These are phyloP conservation scores for Aphodius sticticus DNA, from an alignment of 2,888 invertebrate species.

Conservation along the genomic window DNA sequence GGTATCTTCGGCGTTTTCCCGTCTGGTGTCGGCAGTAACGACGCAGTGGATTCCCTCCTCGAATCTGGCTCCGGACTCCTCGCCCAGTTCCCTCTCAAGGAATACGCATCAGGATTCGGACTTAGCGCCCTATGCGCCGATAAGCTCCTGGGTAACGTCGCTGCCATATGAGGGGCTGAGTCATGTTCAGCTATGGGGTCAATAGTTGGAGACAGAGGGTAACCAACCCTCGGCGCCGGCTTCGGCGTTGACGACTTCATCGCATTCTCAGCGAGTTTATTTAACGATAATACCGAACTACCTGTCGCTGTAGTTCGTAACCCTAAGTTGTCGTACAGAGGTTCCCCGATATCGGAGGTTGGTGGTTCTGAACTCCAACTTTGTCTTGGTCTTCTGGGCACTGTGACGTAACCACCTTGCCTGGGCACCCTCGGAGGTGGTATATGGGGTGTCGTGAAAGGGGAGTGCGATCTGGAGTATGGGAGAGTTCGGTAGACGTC, in stretches of 20 bases:
- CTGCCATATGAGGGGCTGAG: conserved; percentile 62
- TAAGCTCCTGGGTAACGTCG: conserved; percentile 57
- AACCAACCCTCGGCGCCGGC: conserved; percentile 63
- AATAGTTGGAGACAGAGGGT: conserved; percentile 62
- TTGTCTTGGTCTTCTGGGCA: conserved; percentile 82
- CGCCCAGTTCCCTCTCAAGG: conserved; percentile 52
- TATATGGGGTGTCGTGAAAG: conserved; percentile 70
- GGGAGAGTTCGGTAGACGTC: conserved; percentile 82
- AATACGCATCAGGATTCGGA: conserved; percentile 58
- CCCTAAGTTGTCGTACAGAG: conserved; percentile 87
- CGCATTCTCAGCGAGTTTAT: conserved; percentile 67
- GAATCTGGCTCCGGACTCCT: conserved; percentile 60
- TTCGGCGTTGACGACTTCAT: conserved; percentile 62
- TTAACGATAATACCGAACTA: conserved; percentile 80
- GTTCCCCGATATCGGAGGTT: conserved; percentile 71
- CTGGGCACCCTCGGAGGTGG: conserved; percentile 64
- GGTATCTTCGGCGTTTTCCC: conserved; percentile 71
- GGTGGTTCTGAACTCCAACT: conserved; percentile 79
- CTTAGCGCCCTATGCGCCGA: conserved; percentile 56
- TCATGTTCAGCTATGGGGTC: conserved; percentile 65
- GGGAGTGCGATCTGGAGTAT: conserved; percentile 80
- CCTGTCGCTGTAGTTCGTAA: conserved; percentile 86
- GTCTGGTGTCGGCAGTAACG: conserved; percentile 42
- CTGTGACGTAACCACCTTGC: conserved; percentile 82
- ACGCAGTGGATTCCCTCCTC: conserved; percentile 53